phyloP scores from a whole-genome alignment of 2,888 invertebrate species.

The Panzeria rudis region DNA sequence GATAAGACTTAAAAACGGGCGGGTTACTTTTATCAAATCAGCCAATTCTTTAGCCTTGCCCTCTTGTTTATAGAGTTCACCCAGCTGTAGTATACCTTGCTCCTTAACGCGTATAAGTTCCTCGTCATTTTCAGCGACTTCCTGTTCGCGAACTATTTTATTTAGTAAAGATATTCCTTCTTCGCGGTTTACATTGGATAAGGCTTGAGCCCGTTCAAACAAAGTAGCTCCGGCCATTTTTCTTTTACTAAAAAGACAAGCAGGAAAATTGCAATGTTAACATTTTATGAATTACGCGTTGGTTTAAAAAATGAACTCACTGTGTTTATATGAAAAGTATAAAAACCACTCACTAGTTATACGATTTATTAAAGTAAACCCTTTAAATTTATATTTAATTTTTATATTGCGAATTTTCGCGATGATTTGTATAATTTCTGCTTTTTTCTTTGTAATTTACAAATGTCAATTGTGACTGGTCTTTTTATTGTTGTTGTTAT shows the following conservation, averaged over 20 bases:
- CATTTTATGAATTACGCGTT: neutral
- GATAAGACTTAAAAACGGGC: conserved; percentile 96
- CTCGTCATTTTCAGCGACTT: conserved; percentile 92
- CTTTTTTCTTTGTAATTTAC: conserved; percentile 76
- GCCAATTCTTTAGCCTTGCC: conserved; percentile 96
- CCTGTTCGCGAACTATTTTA: conserved; percentile 91
- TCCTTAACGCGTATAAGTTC: conserved; percentile 96
- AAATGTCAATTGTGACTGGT: conserved; percentile 65
- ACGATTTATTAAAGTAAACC: conserved; percentile 35
- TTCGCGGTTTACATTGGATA: conserved; percentile 89
- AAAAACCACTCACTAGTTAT: conserved; percentile 23
- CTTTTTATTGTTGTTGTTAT: conserved; percentile 56
- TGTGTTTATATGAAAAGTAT: conserved; percentile 37
- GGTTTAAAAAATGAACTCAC: conserved; percentile 43
- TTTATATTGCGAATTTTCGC: conserved; percentile 66
- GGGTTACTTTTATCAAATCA: conserved; percentile 96
- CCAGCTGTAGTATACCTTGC: conserved; percentile 96
- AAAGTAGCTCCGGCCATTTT: conserved; percentile 95
- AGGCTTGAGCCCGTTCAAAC: conserved; percentile 92
- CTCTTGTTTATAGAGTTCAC: conserved; percentile 95
- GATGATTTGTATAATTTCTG: conserved; percentile 73
- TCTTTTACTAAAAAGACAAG: conserved; percentile 73
- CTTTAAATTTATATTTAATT: conserved; percentile 54
- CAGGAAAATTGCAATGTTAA: neutral
- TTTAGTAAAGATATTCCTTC: conserved; percentile 90